Base-by-base conservation (phyloP, 2,113 vertebrate species). In the Drymodes brunneopygia region DNA sequence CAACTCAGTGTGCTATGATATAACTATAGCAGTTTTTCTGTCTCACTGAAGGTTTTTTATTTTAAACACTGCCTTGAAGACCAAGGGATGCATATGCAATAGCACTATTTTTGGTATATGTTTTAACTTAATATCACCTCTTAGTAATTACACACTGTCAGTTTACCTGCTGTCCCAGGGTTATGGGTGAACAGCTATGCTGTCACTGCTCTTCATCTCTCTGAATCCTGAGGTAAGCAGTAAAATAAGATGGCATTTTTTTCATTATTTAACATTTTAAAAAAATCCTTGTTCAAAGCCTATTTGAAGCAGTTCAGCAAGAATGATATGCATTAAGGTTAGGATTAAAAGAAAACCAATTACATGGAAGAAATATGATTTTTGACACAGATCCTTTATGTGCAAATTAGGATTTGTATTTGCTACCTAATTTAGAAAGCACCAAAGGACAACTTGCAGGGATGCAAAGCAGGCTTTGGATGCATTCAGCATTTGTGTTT, bases 1-100 rank as follows among this genome's bases (percentile, higher is more conserved):
- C 97, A 97, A 97, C 97, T 97, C 97, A 91, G 94, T 97, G 95
- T 97, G 98, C 96, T 95, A 79, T 95, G 97, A 97, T 98, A 97
- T 97, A 98, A 97, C 96, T 95, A 95, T 80, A 93, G 97, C 96
- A 96, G 96, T 98, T 98, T 98, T 98, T 95, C 98, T 98, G 98
- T 98, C 98, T 96, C 85, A 35, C 79, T 91, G 97, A 97, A 89
- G 82, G 86, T 97, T 98, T 97, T 97, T 97, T 97, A 97, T 98
- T 98, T 98, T 97, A 97, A 98, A 92, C 95, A 94, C 88, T 86
- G 92, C 92, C 97, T 97, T 97, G 89, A 94, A 94, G 97, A 95
- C 93, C 95, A 86, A 94, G 94, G 92, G 95, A 97, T 95, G 86
- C 89, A 97, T 98, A 97, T 97, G 94, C 91, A 88, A 48, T 10